Evolutionary conservation across 2,113 vertebrate genomes (phyloP).

Genomic region (Megalops atlanticus): DNA sequence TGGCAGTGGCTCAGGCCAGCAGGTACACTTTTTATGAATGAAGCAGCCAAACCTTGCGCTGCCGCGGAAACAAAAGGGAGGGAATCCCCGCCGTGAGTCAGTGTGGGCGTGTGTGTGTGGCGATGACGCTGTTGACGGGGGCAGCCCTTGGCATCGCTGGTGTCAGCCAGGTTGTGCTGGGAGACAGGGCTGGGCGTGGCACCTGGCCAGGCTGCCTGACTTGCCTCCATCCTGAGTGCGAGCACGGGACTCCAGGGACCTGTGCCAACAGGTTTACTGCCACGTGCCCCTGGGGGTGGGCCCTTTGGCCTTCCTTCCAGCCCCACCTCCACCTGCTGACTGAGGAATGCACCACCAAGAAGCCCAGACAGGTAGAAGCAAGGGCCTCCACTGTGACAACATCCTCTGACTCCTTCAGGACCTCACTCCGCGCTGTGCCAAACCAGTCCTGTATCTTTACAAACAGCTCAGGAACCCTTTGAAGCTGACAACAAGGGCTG

Average conservation of each 20-base stretch:
- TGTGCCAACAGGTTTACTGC: background rate
- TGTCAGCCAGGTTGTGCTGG: background rate
- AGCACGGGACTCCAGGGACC: background rate
- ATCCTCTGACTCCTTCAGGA: background rate
- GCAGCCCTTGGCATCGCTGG: background rate
- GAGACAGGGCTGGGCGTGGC: background rate
- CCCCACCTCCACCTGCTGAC: background rate
- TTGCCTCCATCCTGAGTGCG: background rate
- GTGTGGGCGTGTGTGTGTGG: background rate
- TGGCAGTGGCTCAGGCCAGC: conserved; percentile 19
- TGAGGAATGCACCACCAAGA: background rate
- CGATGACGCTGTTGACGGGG: background rate
- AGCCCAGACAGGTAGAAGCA: background rate
- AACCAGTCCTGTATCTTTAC: background rate
- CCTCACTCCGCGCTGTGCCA: background rate
- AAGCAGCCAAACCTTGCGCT: conserved; percentile 21
- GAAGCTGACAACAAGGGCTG: background rate
- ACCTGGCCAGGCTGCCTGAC: background rate
- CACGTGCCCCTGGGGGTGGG: background rate
- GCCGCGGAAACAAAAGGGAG: background rate
- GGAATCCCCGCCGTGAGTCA: conserved; percentile 17
- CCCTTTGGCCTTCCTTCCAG: background rate
- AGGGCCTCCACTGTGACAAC: background rate
- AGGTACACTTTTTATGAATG: conserved; percentile 23
- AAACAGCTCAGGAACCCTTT: background rate